These are phyloP conservation scores for Pseudochirops cupreus DNA, from an alignment of 2,797 vertebrate genomes.

Conservation along the genomic window DNA sequence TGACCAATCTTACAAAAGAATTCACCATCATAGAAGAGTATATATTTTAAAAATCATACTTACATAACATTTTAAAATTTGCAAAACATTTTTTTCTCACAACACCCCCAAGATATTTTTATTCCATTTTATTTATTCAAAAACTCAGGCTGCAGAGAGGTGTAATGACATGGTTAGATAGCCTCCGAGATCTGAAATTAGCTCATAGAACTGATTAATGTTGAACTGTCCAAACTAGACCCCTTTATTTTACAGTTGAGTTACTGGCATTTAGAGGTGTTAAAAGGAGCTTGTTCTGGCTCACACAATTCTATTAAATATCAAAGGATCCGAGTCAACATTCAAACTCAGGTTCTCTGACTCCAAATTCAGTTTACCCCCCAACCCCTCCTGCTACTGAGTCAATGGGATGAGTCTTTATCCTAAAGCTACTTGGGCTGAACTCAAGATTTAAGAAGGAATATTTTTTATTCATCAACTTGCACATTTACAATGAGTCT, in stretches of 20 bases:
- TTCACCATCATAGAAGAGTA: conserved; percentile 28
- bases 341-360: not conserved
- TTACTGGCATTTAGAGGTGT: not conserved
- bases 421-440: not conserved
- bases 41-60: conserved; percentile 27
- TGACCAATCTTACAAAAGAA: conserved; percentile 51
- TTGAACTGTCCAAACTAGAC: not conserved
- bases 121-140: not conserved
- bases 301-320: not conserved
- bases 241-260: not conserved
- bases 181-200: not conserved
- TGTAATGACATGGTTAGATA: not conserved
- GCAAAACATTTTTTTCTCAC: not conserved
- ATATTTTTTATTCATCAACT: not conserved
- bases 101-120: not conserved
- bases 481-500: not conserved
- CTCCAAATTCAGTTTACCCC: not conserved
- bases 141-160: not conserved
- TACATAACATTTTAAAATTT: not conserved
- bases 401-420: not conserved
- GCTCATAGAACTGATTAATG: not conserved
- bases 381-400: not conserved
- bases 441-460: not conserved
- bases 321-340: not conserved
- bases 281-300: not conserved